These are phyloP conservation scores for Hyaena hyaena DNA, from an alignment of 2,113 vertebrate species.

Conservation along the genomic window DNA sequence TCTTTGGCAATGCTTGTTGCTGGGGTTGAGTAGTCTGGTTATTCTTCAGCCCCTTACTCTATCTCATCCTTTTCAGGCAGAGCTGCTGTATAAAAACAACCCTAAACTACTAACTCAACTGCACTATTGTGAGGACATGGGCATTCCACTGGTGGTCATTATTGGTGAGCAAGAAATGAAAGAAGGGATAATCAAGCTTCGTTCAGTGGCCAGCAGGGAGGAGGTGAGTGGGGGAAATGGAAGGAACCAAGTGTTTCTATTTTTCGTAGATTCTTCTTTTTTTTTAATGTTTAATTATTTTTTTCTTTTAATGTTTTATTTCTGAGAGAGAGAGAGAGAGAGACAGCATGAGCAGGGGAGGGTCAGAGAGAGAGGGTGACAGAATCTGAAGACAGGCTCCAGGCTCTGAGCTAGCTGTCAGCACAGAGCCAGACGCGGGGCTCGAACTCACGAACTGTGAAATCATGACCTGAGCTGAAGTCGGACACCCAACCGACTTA, in stretches of 20 bases:
- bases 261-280: not conserved
- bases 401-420: no score
- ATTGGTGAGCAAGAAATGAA: slow-evolving; percentile 95
- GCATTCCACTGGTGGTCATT: slow-evolving; percentile 94
- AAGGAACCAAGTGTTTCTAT: not conserved
- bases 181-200: slow-evolving; percentile 92
- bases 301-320: no score
- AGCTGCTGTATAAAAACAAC: slow-evolving; percentile 95
- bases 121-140: slow-evolving; percentile 93
- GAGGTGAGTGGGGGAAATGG: slow-evolving; percentile 88
- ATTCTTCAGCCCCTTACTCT: not conserved
- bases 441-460: no score
- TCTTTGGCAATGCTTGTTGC: slow-evolving; percentile 39
- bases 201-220: slow-evolving; percentile 90
- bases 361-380: no score
- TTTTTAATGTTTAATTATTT: no score
- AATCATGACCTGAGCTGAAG: no score
- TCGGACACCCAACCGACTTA: no score
- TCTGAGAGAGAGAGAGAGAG: no score
- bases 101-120: slow-evolving; percentile 96
- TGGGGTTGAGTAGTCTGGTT: not conserved
- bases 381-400: no score
- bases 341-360: no score
- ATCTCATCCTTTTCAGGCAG: slow-evolving; percentile 87
- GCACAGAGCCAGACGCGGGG: no score